phyloP scores from a whole-genome alignment of 2,113 vertebrate genomes.

The Lates calcarifer region DNA sequence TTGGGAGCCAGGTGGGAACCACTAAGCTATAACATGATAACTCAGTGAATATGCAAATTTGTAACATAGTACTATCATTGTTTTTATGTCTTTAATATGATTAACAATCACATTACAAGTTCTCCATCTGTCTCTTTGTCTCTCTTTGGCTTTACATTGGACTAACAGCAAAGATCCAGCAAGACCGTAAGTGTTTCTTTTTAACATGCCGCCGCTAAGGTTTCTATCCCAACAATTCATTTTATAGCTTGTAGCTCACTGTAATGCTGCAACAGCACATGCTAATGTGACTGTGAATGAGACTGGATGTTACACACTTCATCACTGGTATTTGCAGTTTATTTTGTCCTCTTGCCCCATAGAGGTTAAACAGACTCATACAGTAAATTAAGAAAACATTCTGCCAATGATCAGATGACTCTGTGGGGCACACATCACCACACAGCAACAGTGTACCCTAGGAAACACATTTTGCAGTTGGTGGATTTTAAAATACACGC shows the following conservation, averaged over 20 bases:
- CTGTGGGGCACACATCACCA: too few relatives aligned
- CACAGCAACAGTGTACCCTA: too few relatives aligned
- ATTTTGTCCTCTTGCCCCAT: not conserved
- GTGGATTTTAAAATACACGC: not conserved
- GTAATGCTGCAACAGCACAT: not conserved
- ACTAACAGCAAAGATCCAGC: constrained; percentile 98
- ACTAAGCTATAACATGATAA: not conserved
- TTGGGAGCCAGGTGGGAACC: constrained; percentile 16
- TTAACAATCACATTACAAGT: constrained; percentile 42
- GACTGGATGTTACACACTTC: not conserved
- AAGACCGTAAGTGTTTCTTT: constrained; percentile 90
- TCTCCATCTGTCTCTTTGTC: constrained; percentile 35
- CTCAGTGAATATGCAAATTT: not conserved
- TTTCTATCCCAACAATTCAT: not conserved
- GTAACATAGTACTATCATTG: not conserved
- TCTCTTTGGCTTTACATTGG: constrained; percentile 72
- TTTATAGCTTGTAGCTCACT: not conserved
- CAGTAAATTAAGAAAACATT: not conserved
- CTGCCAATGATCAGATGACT: not conserved
- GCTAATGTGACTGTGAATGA: not conserved
- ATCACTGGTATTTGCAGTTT: not conserved
- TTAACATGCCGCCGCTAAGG: constrained; percentile 32
- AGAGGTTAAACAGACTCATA: not conserved
- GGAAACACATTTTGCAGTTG: too few relatives aligned
- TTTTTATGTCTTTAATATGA: constrained; percentile 38